Conservation (phyloP, 1,140 invertebrate genomes). For the Atta colombica region DNA sequence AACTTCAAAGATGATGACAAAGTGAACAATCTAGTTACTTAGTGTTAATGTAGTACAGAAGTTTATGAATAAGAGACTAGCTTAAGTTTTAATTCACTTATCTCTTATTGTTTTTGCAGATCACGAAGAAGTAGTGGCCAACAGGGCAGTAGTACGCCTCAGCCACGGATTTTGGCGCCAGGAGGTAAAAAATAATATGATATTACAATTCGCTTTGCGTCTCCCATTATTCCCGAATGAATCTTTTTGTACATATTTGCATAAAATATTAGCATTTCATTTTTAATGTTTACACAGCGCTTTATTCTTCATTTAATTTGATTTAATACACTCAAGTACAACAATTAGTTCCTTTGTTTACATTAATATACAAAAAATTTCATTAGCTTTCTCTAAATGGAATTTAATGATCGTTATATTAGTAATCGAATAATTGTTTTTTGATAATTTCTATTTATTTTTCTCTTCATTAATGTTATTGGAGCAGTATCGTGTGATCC, state of each 20-base stretch:
- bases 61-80: too few species aligned
- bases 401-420: conserved; percentile 9
- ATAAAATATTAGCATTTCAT: neutral
- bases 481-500: too few species aligned
- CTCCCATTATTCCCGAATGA: neutral
- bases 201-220: neutral
- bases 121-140: conserved; percentile 92
- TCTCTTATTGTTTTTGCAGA: conserved; percentile 86
- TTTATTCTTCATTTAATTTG: conserved; percentile 1
- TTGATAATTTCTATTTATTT: conserved; percentile 1
- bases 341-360: conserved; percentile 7
- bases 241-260: neutral
- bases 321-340: neutral
- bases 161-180: conserved; percentile 90
- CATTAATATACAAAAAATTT: conserved; percentile 12
- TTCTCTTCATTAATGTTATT: neutral
- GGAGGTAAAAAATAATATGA: conserved; percentile 88
- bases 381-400: neutral
- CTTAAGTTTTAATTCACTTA: neutral
- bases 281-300: neutral
- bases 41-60: too few species aligned
- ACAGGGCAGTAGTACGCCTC: conserved; percentile 90
- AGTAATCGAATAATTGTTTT: neutral
- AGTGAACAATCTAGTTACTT: too few species aligned
- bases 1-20: too few species aligned